A percentile compares a stretch with the other conserved stretches of the same genome.
These are phyloP conservation scores for Epizoanthus fatuus DNA, from an alignment of 92 coral and sea anemone genomes.

Conservation along the genomic window DNA sequence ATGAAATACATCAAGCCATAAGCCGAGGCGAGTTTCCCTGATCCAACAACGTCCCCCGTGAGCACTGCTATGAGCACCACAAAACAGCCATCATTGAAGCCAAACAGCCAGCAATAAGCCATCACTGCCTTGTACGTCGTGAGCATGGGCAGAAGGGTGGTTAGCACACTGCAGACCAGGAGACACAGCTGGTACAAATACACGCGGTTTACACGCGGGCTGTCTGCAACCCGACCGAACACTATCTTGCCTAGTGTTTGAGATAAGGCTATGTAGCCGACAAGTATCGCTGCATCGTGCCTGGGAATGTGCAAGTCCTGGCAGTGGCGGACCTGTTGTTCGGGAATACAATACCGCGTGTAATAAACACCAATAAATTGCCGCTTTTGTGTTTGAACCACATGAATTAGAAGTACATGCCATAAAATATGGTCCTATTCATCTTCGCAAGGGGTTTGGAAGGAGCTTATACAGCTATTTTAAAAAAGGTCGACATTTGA, in stretches of 20 bases:
- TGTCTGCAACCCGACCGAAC: conserved; percentile 83
- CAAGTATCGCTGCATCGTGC: conserved; percentile 70
- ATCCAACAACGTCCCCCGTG: conserved; percentile 81
- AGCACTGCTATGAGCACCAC: conserved; percentile 81
- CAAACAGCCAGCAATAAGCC: conserved; percentile 81
- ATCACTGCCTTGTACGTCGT: conserved; percentile 59
- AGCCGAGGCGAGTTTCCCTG: conserved; percentile 74
- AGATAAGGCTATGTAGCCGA: conserved; percentile 87
- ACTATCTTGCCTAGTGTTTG: conserved; percentile 86
- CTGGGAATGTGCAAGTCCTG: conserved; percentile 82
- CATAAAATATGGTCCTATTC: too few relatives aligned
- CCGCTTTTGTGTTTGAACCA: too few relatives aligned
- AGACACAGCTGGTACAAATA: conserved; percentile 76
- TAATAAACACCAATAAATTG: not conserved
- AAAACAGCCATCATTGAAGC: conserved; percentile 88
- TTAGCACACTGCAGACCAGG: conserved; percentile 76
- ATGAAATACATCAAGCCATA: conserved; percentile 81
- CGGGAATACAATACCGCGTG: not conserved
- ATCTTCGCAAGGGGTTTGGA: too few relatives aligned
- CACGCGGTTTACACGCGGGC: conserved; percentile 83
- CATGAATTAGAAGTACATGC: too few relatives aligned
- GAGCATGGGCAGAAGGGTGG: conserved; percentile 79
- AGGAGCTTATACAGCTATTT: too few relatives aligned
- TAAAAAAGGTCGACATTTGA: too few relatives aligned
- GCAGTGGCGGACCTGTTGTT: conserved; percentile 83